Conservation (phyloP, 2,797 vertebrate species). For the Catamblyrhynchus diadema region DNA sequence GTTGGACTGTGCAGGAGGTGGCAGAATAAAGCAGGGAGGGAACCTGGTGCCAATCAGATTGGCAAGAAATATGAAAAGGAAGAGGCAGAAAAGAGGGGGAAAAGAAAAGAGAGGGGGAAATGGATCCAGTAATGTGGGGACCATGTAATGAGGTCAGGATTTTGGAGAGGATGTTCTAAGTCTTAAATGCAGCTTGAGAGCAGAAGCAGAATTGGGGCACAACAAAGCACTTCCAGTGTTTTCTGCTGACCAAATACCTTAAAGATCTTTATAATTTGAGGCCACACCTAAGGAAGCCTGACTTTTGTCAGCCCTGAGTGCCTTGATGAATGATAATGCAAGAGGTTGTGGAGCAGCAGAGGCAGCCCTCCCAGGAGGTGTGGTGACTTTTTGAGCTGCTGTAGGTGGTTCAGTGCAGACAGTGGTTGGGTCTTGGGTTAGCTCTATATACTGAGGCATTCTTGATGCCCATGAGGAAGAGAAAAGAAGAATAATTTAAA, state of each 20-base stretch:
- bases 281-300: background rate
- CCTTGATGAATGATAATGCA: background rate
- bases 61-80: background rate
- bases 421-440: background rate
- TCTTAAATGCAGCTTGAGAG: background rate
- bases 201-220: background rate
- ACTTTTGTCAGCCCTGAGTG: background rate
- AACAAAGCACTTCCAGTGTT: background rate
- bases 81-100: background rate
- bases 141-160: background rate
- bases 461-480: background rate
- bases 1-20: background rate
- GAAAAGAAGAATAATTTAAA: background rate
- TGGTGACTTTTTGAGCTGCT: background rate
- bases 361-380: background rate
- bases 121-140: background rate
- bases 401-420: background rate
- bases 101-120: background rate
- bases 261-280: background rate
- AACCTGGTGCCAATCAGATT: background rate
- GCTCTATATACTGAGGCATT: background rate
- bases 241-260: background rate
- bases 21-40: background rate
- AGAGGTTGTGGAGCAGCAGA: background rate
- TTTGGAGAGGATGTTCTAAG: background rate